Evolutionary conservation across 1,140 invertebrate genomes (phyloP), one percentile per base, ranked within the genome.

Genomic region (Eumaeus atala): DNA sequence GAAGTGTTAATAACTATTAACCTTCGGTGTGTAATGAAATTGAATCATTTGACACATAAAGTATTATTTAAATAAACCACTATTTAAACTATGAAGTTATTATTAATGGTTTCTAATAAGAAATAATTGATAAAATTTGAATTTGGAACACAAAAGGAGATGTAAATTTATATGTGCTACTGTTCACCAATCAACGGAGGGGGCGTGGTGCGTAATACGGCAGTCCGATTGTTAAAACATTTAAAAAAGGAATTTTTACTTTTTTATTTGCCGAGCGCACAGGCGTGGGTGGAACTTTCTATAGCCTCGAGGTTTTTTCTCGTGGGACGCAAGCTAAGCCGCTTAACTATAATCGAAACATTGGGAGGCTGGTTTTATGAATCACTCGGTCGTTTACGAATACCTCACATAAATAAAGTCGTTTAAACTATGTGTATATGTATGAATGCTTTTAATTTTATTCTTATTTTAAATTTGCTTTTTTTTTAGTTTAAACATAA

Each of bases 281-380:
- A 64, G 62, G 63, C 72, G 77, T 83, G 72, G 80, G 82, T 72
- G 78, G 76, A 73, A 84, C 78, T 85, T 83, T 85, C 82, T 84
- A 77, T 64, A 61, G 70, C 78, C 72, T 59, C 64, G 64, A 74
- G 74, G 67, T 61, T 59, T 66, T 67, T 70, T 79, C 70, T 76
- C 70, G 70, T 81, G 74, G 76, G 71, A 74, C 54, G 62, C 21
- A 6, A 28, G 21, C 38, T 61, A 7, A 51, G 51, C 9, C 34
- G 18, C 12, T 49, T n/a, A 17, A 8, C 17, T 44, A 49, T 33
- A 51, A 51, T 42, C 51, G 14, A 52, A 12, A 18, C 21, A 17
- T 28, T 38, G 51, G n/a, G 40, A 16, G 6, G 21, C 21, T 28
- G 21, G 21, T 28, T 28, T 28, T 28, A 28, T 28, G 21, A 28